phyloP scores from a whole-genome alignment of 2,888 invertebrate genomes.

The Tiphia femorata region DNA sequence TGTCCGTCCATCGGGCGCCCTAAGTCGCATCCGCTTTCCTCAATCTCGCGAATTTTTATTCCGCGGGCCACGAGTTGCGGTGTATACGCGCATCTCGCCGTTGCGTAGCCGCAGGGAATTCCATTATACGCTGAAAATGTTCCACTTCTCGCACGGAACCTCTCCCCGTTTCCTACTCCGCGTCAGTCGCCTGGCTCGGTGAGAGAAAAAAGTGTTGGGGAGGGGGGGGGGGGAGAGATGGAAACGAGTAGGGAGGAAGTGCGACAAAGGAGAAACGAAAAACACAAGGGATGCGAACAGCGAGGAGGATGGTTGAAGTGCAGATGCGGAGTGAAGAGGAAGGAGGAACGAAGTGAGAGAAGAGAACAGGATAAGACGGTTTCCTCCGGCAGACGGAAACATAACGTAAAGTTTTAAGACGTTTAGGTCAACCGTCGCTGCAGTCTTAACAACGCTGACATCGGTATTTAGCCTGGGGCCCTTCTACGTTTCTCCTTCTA shows the following conservation, averaged over 20 bases:
- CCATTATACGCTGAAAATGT: constrained; percentile 51
- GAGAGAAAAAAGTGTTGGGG: no score
- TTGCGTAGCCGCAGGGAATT: constrained; percentile 49
- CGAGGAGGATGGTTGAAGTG: constrained; percentile 2
- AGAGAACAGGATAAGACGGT: not conserved
- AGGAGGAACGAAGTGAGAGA: not conserved
- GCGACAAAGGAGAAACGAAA: constrained; percentile 2
- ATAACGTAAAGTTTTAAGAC: constrained; percentile 56
- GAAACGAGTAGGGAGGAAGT: constrained; percentile 4
- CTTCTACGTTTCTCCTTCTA: constrained; percentile 26
- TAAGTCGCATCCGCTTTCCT: no score
- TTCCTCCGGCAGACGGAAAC: constrained; percentile 29
- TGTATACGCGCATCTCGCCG: constrained; percentile 10
- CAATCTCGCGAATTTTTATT: not conserved
- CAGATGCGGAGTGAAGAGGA: not conserved
- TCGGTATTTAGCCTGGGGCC: constrained; percentile 48
- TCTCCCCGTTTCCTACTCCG: no score
- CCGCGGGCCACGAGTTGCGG: not conserved
- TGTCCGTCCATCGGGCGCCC: no score
- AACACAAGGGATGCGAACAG: not conserved
- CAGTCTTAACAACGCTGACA: constrained; percentile 53
- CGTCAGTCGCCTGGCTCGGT: not conserved
- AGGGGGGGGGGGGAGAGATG: not conserved
- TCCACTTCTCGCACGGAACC: constrained; percentile 23
- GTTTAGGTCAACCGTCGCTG: constrained; percentile 49